Conservation (phyloP, 2,113 vertebrate species). For the Emydocephalus ijimae region DNA sequence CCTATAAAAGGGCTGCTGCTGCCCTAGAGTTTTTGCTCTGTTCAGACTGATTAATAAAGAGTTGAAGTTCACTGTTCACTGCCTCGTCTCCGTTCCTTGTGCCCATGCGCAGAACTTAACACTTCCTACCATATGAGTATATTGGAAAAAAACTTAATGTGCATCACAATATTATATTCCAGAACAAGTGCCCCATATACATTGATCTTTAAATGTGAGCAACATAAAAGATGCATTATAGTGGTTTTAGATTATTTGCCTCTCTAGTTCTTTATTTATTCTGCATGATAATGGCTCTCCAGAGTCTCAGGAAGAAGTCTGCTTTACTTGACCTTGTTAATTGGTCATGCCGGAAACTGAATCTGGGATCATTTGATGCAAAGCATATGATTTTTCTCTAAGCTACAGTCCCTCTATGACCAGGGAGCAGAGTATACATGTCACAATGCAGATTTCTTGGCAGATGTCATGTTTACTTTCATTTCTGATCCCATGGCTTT, state of each 20-base stretch:
- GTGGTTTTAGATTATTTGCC: neutral
- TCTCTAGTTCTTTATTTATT: neutral
- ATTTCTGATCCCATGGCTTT: neutral
- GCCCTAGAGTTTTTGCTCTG: no score
- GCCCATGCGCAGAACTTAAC: no score
- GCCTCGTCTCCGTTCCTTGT: no score
- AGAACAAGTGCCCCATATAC: neutral
- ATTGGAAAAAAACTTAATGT: neutral
- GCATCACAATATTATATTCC: neutral
- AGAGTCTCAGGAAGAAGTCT: neutral
- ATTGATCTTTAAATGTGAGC: neutral
- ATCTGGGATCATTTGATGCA: neutral
- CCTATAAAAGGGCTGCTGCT: no score
- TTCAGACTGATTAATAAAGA: no score
- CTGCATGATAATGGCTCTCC: neutral
- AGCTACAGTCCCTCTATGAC: neutral
- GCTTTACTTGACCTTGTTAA: neutral
- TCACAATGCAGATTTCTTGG: neutral
- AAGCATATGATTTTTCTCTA: neutral
- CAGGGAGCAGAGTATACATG: neutral
- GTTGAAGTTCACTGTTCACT: no score
- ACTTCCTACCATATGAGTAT: neutral
- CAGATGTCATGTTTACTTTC: neutral
- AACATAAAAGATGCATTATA: neutral
- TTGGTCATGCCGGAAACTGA: neutral